phyloP scores from a whole-genome alignment of 2,888 invertebrate species.

The Spisula solida region DNA sequence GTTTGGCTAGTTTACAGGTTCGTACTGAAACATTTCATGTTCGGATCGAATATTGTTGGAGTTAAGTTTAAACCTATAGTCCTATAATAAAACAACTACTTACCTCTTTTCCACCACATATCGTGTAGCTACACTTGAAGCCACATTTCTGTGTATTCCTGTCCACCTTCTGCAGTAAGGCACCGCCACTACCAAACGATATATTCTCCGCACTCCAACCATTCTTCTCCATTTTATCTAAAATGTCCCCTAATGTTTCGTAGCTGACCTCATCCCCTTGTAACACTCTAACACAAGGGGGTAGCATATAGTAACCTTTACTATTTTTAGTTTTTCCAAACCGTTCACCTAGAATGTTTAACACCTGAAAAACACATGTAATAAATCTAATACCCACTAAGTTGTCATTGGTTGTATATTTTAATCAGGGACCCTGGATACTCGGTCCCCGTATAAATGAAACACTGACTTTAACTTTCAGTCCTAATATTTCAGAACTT shows the following conservation, averaged over 20 bases:
- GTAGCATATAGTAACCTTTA: conserved; percentile 88
- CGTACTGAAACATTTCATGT: too few species aligned
- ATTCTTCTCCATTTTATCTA: conserved; percentile 86
- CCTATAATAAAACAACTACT: too few species aligned
- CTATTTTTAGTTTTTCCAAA: conserved; percentile 87
- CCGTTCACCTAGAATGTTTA: conserved; percentile 87
- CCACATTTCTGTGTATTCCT: conserved; percentile 89
- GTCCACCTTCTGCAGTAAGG: conserved; percentile 88
- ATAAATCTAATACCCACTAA: too few species aligned
- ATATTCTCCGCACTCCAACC: conserved; percentile 88
- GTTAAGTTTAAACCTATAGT: too few species aligned
- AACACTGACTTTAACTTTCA: too few species aligned
- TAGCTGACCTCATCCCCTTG: conserved; percentile 89
- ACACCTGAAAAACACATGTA: too few species aligned
- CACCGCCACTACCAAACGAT: conserved; percentile 88
- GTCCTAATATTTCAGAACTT: too few species aligned
- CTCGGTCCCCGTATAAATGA: too few species aligned
- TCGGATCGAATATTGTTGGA: too few species aligned
- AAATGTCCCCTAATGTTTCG: conserved; percentile 86
- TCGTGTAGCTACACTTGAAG: conserved; percentile 88
- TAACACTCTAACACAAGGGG: conserved; percentile 87
- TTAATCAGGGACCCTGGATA: too few species aligned
- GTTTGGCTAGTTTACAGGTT: too few species aligned
- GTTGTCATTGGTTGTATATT: too few species aligned
- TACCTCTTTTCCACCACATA: conserved; percentile 87